Evolutionary conservation across 2,113 vertebrate genomes (phyloP).

Genomic region (Python bivittatus): DNA sequence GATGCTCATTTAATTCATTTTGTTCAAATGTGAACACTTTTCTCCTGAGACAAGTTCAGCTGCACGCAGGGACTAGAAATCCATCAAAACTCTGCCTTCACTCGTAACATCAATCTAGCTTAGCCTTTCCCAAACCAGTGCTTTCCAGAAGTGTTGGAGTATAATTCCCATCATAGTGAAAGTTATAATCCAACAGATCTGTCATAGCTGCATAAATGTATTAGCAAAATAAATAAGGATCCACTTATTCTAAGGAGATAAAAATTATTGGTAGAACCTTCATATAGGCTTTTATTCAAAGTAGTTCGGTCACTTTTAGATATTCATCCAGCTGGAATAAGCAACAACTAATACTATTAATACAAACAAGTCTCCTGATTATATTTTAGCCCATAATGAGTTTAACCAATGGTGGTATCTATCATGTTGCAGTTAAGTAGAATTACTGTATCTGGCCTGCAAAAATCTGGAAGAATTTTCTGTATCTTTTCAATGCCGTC

Average conservation of each 20-base stretch:
- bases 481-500: not conserved
- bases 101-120: not conserved
- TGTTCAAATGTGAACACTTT: not conserved
- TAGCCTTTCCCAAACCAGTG: not conserved
- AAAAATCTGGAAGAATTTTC: not conserved
- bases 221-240: not conserved
- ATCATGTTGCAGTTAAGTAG: not conserved
- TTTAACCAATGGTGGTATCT: not conserved
- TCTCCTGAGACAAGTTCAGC: not conserved
- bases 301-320: not conserved
- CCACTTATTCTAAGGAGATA: not conserved
- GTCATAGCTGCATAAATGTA: not conserved
- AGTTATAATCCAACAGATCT: not conserved
- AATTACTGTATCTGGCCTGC: not conserved
- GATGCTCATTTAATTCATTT: not conserved
- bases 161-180: not conserved
- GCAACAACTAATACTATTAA: not conserved
- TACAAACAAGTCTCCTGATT: not conserved
- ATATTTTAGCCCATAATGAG: not conserved
- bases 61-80: not conserved
- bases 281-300: not conserved
- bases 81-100: not conserved
- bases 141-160: not conserved
- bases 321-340: not conserved
- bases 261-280: not conserved